phyloP scores from a whole-genome alignment of 2,888 invertebrate genomes.

The Psococerastis gibbosa region DNA sequence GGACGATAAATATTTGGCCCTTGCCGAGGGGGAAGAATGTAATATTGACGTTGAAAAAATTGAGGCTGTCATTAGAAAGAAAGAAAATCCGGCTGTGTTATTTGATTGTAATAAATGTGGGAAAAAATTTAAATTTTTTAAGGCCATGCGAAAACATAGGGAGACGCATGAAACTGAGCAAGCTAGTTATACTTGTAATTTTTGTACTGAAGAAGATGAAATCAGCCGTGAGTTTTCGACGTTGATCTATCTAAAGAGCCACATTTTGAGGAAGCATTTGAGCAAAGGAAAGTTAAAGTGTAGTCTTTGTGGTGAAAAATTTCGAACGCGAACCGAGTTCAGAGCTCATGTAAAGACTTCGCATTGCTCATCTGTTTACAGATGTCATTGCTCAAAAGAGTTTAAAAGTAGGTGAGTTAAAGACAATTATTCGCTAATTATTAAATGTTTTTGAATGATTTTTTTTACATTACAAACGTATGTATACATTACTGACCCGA shows the following conservation, averaged over 20 bases:
- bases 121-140: slow-evolving; percentile 4
- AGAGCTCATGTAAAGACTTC: slow-evolving; percentile 1
- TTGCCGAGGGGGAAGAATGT: background rate
- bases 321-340: background rate
- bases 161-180: background rate
- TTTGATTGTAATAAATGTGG: slow-evolving; percentile 3
- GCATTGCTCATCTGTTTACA: background rate
- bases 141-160: background rate
- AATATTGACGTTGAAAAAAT: slow-evolving; percentile 3
- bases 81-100: background rate
- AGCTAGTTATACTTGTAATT: background rate
- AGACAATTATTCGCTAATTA: background rate
- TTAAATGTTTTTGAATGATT: too few species aligned
- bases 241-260: slow-evolving; percentile 2
- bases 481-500: too few species aligned
- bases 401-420: slow-evolving; percentile 5
- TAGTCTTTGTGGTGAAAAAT: background rate
- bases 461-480: too few species aligned
- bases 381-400: background rate
- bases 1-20: slow-evolving; percentile 1
- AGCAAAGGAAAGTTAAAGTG: background rate
- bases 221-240: background rate
- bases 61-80: slow-evolving; percentile 4
- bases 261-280: background rate
- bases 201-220: background rate